These are phyloP conservation scores for Cyrtorhinus lividipennis DNA, from an alignment of 1,140 invertebrate species.

Conservation along the genomic window DNA sequence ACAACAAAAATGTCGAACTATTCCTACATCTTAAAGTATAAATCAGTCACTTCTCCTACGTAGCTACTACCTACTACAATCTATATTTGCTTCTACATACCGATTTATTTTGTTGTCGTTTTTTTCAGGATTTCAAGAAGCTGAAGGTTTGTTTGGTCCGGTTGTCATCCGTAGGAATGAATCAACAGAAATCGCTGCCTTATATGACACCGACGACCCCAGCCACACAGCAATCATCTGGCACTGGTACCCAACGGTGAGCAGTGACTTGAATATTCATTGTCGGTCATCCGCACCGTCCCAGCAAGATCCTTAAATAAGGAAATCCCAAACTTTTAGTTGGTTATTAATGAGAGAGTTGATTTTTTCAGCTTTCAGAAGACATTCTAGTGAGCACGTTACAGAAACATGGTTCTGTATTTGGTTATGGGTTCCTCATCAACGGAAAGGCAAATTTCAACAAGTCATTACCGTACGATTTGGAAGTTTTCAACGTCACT, in stretches of 20 bases:
- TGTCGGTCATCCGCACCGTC: too few species aligned
- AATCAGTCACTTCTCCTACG: neutral
- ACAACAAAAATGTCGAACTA: too few species aligned
- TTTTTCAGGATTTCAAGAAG: conserved; percentile 30
- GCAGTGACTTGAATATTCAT: neutral
- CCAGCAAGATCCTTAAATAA: too few species aligned
- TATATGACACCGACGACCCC: conserved; percentile 37
- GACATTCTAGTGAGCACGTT: conserved; percentile 20
- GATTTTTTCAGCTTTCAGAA: conserved; percentile 8
- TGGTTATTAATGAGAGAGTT: too few species aligned
- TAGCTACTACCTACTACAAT: neutral
- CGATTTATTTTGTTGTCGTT: neutral
- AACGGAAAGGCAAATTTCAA: conserved; percentile 30
- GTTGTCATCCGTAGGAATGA: conserved; percentile 34
- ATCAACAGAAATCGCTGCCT: conserved; percentile 28
- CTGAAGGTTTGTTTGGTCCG: conserved; percentile 39
- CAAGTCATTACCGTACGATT: conserved; percentile 13
- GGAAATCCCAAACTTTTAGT: too few species aligned
- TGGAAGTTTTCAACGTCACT: conserved; percentile 19
- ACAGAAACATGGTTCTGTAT: conserved; percentile 17
- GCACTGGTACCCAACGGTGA: conserved; percentile 25
- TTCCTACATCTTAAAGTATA: neutral
- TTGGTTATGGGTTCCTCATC: conserved; percentile 28
- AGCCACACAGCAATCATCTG: conserved; percentile 33
- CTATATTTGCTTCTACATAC: neutral